These are phyloP conservation scores for Micromussa lordhowensis DNA, from an alignment of 92 coral and sea anemone species.

Conservation along the genomic window DNA sequence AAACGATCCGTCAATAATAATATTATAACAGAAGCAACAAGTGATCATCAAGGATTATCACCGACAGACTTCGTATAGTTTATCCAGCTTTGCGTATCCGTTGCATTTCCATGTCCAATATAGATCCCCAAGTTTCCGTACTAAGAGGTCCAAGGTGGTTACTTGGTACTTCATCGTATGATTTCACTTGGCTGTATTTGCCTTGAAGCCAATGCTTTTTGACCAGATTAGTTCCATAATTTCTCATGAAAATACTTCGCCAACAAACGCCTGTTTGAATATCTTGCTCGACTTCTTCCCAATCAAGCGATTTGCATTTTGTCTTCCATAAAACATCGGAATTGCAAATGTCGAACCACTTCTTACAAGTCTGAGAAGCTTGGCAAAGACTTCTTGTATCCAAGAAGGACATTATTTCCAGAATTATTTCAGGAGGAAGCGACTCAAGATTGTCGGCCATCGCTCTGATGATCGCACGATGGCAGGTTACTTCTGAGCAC, in stretches of 20 bases:
- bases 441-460: conserved; percentile 63
- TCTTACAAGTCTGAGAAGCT: conserved; percentile 72
- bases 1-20: no score
- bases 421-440: conserved; percentile 79
- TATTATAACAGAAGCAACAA: no score
- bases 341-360: conserved; percentile 72
- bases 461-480: neutral
- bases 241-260: conserved; percentile 71
- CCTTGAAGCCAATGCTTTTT: conserved; percentile 88
- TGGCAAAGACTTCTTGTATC: conserved; percentile 88
- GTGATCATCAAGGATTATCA: no score
- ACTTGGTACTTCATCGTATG: conserved; percentile 78
- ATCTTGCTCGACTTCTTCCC: conserved; percentile 62
- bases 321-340: conserved; percentile 78
- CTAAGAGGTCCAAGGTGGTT: conserved; percentile 80
- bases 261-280: conserved; percentile 65
- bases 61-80: neutral
- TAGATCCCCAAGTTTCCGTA: conserved; percentile 88
- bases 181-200: conserved; percentile 67
- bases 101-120: conserved; percentile 70
- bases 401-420: conserved; percentile 72
- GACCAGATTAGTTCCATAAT: conserved; percentile 74
- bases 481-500: neutral
- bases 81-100: neutral
- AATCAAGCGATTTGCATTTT: conserved; percentile 70